These are phyloP conservation scores for Lethenteron reissneri DNA, from an alignment of 2,113 vertebrate genomes.

Conservation along the genomic window DNA sequence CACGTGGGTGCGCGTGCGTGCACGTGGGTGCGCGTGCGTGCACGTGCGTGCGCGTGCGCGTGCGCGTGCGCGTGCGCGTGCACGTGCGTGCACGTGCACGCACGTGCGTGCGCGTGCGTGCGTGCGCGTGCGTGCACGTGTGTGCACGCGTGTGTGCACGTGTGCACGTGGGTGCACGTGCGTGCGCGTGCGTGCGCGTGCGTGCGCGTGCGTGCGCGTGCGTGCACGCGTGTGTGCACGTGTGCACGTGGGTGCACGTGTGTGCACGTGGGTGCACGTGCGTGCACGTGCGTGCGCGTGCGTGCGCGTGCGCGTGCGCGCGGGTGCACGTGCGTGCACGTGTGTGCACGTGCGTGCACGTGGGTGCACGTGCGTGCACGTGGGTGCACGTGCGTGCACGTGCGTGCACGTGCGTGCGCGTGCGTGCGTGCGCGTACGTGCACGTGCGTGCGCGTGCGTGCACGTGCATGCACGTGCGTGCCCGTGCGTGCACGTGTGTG, in stretches of 20 bases:
- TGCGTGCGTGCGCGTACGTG: not conserved
- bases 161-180: not conserved
- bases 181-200: conserved; percentile 1
- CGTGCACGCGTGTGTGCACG: not conserved
- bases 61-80: not conserved
- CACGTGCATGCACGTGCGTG: not conserved
- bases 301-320: not conserved
- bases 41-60: not conserved
- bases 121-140: not conserved
- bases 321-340: not conserved
- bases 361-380: not conserved
- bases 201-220: conserved; percentile 3
- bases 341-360: not conserved
- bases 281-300: not conserved
- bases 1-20: not conserved
- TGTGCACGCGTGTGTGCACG: not conserved
- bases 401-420: not conserved
- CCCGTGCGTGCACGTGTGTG: not conserved
- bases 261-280: not conserved
- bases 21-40: too few relatives aligned
- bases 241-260: too few relatives aligned
- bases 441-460: not conserved
- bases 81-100: not conserved
- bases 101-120: not conserved
- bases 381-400: not conserved